Base-by-base conservation (phyloP, 2,888 invertebrate species). In the Branchipolynoe longqiensis region DNA sequence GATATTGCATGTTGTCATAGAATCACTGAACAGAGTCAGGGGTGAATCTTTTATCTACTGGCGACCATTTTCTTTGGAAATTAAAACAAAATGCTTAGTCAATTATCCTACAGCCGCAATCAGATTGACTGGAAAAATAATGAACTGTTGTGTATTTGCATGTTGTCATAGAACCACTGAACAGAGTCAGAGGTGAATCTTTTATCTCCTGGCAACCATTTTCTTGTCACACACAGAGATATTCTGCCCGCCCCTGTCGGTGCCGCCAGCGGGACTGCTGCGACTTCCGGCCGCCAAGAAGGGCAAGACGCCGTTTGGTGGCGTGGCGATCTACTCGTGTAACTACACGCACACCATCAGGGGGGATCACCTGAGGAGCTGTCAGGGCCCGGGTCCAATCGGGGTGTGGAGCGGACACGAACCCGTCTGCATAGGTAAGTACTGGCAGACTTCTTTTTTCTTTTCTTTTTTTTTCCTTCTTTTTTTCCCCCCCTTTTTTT, bases 381-480 rank as follows among this genome's bases (percentile, higher is more conserved):
- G 88, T 87, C 78, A 87, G 87, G 40, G 82, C 48, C 31, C 56
- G 48, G 56, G 82, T 40, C 83, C 58, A 40, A 83, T 62, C 38
- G 83, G 83, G 2, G 22, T 62, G 4, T 83, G 83, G 83, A 62
- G 38, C 38, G 83, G 83, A n/a, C 40, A 38, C n/a, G 41, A 58
- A 18, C 83, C 83, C 0, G 38, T 28, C 14, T 83, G 83, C 25
- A 36, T 40, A 59, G 40, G 83, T 83, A 14, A 82, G 82, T 58
- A 31, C 4, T 38, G 18, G n/a, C n/a, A n/a, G n/a, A n/a, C n/a
- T n/a, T n/a, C n/a, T n/a, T n/a, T n/a, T n/a, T n/a, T n/a, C n/a
- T n/a, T n/a, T n/a, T n/a, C n/a, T n/a, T n/a, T n/a, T n/a, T n/a
- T n/a, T n/a, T n/a, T n/a, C n/a, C n/a, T n/a, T n/a, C n/a, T n/a